A percentile compares a stretch with the other conserved stretches of the same genome.
Conservation (phyloP, 2,888 invertebrate species). For the Stenchaetothrips biformis region DNA sequence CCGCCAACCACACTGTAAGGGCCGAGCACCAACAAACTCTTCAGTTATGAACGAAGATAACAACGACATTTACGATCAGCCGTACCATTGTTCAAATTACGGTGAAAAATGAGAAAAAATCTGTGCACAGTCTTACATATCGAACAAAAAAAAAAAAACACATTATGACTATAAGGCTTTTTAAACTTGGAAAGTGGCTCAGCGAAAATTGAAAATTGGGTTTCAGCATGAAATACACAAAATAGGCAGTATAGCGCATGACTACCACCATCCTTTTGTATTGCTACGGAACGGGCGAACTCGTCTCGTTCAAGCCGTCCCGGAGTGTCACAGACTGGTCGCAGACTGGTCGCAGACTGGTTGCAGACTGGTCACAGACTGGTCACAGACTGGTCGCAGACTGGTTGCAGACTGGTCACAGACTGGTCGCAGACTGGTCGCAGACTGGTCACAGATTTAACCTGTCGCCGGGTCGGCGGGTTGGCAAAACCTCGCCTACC, state of each 20-base stretch:
- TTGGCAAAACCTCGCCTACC: too few species aligned
- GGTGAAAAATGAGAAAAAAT: background rate
- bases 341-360: background rate
- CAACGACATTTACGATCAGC: background rate
- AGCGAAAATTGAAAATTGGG: conserved; percentile 19
- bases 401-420: background rate
- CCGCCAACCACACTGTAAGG: background rate
- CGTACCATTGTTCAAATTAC: background rate
- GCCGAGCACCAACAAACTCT: background rate
- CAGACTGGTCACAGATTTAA: background rate
- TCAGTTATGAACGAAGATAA: background rate
- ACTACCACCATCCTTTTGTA: background rate
- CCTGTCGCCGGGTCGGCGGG: background rate
- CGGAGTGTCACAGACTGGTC: background rate
- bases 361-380: background rate
- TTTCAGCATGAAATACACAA: conserved; percentile 25
- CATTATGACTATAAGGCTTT: conserved; percentile 1
- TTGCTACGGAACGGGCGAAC: too few species aligned
- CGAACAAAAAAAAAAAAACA: background rate
- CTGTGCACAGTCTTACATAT: conserved; percentile 19
- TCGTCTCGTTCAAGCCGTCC: too few species aligned
- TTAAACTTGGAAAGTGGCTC: conserved; percentile 2
- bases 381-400: background rate
- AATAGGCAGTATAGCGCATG: background rate
- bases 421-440: background rate